phyloP scores from a whole-genome alignment of 1,140 invertebrate genomes.

The Pemphigus obesinymphae region DNA sequence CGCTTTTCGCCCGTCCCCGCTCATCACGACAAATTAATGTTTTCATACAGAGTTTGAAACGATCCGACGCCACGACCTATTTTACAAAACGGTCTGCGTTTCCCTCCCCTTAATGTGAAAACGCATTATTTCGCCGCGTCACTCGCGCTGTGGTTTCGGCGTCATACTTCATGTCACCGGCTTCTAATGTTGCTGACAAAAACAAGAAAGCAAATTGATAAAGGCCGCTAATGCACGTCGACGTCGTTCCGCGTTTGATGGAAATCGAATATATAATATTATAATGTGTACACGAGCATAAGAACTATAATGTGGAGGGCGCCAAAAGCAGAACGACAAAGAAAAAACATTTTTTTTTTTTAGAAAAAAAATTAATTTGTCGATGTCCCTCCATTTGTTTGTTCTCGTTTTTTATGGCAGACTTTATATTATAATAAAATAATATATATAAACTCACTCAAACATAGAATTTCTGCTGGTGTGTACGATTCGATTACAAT shows the following conservation, averaged over 20 bases:
- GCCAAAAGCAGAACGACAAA: not conserved
- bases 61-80: not conserved
- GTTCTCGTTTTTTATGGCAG: too few species aligned
- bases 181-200: slow-evolving; percentile 19
- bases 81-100: not conserved
- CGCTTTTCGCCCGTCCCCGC: not conserved
- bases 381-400: too few species aligned
- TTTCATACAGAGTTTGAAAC: not conserved
- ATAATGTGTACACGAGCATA: not conserved
- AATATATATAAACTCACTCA: too few species aligned
- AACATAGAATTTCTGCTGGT: too few species aligned
- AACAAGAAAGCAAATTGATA: slow-evolving; percentile 12
- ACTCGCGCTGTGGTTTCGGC: not conserved
- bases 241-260: not conserved
- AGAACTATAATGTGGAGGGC: not conserved
- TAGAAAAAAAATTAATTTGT: too few species aligned
- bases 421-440: too few species aligned
- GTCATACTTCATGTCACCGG: slow-evolving; percentile 21
- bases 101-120: slow-evolving; percentile 10
- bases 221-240: not conserved
- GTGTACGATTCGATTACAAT: too few species aligned
- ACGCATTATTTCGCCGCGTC: slow-evolving; percentile 24
- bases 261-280: not conserved
- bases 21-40: not conserved
- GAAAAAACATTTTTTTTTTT: too few species aligned